Base-by-base conservation (phyloP, 1,140 invertebrate species). In the Pseudomyrmex dendroicus region DNA sequence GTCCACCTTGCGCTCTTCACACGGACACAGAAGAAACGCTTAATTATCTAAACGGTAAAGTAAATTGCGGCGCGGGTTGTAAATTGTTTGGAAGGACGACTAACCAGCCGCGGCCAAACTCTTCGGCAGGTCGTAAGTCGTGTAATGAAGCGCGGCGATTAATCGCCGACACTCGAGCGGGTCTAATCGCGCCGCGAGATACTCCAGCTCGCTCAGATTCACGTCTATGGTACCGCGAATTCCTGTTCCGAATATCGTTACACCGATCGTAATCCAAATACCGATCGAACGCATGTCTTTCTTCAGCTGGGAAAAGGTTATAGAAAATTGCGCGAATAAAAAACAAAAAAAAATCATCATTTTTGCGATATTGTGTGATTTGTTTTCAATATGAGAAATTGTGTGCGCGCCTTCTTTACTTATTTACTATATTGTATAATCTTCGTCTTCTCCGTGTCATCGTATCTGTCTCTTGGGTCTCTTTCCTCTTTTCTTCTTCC, bases 81-180 rank as follows among this genome's bases (percentile, higher is more conserved):
- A 7, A 73, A 48, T 2, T 12, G 10, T 1, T 46, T 5, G 9
- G 12, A 20, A 22, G 17, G 15, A 20, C 10, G 2, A 48, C 76
- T 83, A 92, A 95, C 95, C 94, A 78, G 95, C 95, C 64, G 86
- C 90, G 46, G 90, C 91, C 64, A 95, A 88, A 82, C 84, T 90
- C 63, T 91, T 90, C 2, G 95, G 95, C 66, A 95, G 87, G 35
- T 95, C 93, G 85, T 95, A 95, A 22, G 92, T 91, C 17, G 91
- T 91, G 85, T 95, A 95, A 91, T 95, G 94, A 25, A 96, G 93
- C 3, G 95, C 94, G 52, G 95, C 95, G 22, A 96, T 91, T 2
- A 96, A 91, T 84, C 91, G 90, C 73, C 94, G 92, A 85, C 96
- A 96, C 89, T 96, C 95, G 78, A 92, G 91, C 22, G 87, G 85